phyloP scores from a whole-genome alignment of 2,113 vertebrate genomes.

The Saccopteryx leptura region DNA sequence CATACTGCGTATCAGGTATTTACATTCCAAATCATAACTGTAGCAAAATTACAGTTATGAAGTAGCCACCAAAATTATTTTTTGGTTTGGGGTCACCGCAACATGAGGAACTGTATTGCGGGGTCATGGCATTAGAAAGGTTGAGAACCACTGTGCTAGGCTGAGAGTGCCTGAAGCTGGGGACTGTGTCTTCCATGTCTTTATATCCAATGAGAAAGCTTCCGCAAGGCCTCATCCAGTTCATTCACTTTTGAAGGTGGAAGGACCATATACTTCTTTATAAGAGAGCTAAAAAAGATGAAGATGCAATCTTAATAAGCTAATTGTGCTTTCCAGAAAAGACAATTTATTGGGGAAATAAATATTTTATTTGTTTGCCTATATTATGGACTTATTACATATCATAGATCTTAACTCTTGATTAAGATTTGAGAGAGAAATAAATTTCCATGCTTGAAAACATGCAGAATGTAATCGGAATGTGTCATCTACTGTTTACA shows the following conservation, averaged over 20 bases:
- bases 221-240: accelerated
- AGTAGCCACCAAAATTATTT: too few species aligned
- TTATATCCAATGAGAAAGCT: too few species aligned
- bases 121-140: too few species aligned
- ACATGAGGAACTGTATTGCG: too few species aligned
- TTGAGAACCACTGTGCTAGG: neutral
- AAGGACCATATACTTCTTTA: neutral
- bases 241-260: neutral
- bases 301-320: neutral
- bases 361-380: constrained; percentile 25
- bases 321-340: constrained; percentile 31
- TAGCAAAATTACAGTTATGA: too few species aligned
- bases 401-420: constrained; percentile 29
- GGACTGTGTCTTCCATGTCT: neutral
- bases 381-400: neutral
- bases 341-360: neutral
- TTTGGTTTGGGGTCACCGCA: too few species aligned
- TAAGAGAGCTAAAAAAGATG: neutral
- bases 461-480: neutral
- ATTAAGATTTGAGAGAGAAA: neutral
- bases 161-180: too few species aligned
- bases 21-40: too few species aligned
- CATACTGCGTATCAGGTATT: too few species aligned
- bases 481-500: neutral
- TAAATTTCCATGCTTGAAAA: neutral